phyloP scores from a whole-genome alignment of 2,113 vertebrate species.

The Psammodynastes pulverulentus region DNA sequence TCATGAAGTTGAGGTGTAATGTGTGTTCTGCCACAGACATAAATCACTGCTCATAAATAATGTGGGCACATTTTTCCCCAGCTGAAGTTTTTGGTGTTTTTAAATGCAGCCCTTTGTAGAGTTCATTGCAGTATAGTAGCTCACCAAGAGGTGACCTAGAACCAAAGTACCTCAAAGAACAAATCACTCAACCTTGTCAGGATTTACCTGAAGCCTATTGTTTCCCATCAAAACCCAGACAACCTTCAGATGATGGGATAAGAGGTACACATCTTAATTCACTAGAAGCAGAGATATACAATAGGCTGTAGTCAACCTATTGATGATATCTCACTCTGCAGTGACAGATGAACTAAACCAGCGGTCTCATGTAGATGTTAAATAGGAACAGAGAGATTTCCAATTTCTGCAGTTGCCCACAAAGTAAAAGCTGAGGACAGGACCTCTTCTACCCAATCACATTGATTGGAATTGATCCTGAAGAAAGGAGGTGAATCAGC shows the following conservation, averaged over 20 bases:
- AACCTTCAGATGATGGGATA: background rate
- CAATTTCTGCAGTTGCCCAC: too few species aligned
- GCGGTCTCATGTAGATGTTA: background rate
- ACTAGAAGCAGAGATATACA: background rate
- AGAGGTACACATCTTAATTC: background rate
- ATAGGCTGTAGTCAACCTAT: background rate
- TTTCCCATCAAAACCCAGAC: background rate
- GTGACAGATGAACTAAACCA: background rate
- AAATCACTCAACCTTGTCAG: background rate
- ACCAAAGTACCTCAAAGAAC: background rate
- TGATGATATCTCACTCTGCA: background rate
- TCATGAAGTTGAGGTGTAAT: too few species aligned
- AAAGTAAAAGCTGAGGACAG: background rate
- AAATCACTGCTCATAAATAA: background rate
- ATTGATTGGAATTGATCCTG: background rate
- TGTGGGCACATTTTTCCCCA: background rate
- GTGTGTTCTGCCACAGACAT: background rate
- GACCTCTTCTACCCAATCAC: background rate
- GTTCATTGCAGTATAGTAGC: background rate
- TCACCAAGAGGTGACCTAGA: background rate
- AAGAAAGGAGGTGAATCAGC: background rate
- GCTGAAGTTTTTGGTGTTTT: background rate
- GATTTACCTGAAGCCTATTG: background rate
- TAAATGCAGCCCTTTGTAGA: background rate
- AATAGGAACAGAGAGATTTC: background rate